Evolutionary conservation across 2,888 invertebrate genomes (phyloP).

Genomic region (Tupiocoris notatus): DNA sequence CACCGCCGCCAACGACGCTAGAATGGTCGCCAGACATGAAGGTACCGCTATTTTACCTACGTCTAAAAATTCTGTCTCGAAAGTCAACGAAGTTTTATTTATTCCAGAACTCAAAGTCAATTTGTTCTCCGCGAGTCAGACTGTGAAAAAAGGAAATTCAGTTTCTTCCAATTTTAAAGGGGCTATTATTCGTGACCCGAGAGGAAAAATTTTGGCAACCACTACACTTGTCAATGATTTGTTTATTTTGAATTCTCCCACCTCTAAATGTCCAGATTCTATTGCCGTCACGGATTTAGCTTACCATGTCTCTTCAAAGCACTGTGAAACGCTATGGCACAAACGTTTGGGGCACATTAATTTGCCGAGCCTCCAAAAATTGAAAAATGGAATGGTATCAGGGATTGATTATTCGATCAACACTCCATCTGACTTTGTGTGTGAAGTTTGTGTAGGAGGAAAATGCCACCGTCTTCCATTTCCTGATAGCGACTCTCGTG

Average conservation of each 20-base stretch:
- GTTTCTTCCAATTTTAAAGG: not conserved
- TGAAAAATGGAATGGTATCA: not conserved
- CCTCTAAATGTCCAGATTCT: too few relatives aligned
- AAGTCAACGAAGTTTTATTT: not conserved
- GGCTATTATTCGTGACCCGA: not conserved
- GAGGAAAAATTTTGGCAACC: not conserved
- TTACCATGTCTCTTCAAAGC: not conserved
- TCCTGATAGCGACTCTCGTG: not conserved
- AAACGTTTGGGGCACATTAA: constrained; percentile 7
- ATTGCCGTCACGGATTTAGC: too few relatives aligned
- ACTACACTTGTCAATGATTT: not conserved
- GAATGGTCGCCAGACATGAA: not conserved
- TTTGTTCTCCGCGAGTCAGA: constrained; percentile 5
- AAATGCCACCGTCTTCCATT: not conserved
- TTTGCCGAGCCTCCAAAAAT: not conserved
- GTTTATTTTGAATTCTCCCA: not conserved
- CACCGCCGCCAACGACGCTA: not conserved
- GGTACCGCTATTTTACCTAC: not conserved
- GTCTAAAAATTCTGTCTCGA: not conserved
- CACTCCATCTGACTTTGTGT: not conserved
- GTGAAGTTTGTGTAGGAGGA: constrained; percentile 13
- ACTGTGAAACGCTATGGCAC: constrained; percentile 5
- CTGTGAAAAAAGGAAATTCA: not conserved
- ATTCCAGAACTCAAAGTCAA: not conserved
- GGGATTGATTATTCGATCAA: not conserved